These are phyloP conservation scores for Erythrocebus patas DNA, from an alignment of 2,113 vertebrate species.

Conservation along the genomic window DNA sequence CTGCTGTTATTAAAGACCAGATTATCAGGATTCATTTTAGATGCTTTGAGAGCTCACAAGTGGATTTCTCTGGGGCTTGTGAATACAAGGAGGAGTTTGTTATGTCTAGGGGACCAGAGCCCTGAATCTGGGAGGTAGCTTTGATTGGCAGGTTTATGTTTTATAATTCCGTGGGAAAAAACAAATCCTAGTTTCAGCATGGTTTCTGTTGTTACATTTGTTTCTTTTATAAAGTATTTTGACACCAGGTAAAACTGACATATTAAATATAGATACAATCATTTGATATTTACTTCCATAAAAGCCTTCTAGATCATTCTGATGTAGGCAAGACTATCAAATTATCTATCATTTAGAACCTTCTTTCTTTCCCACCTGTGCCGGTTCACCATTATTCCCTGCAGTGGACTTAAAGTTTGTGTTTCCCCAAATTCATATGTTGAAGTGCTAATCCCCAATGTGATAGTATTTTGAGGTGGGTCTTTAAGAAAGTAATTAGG, in stretches of 20 bases:
- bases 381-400: not conserved
- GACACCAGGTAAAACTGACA: not conserved
- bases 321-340: not conserved
- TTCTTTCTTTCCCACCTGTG: not conserved
- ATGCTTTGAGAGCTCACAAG: not conserved
- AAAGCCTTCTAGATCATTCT: not conserved
- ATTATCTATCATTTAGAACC: not conserved
- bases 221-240: not conserved
- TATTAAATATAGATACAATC: not conserved
- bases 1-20: conserved; percentile 5
- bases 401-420: not conserved
- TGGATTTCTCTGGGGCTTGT: not conserved
- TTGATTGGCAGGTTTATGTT: not conserved
- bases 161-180: not conserved
- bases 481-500: not conserved
- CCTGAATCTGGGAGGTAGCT: not conserved
- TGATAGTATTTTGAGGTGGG: not conserved
- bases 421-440: not conserved
- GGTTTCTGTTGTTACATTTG: not conserved
- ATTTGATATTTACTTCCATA: not conserved
- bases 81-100: not conserved
- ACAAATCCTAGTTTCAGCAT: not conserved
- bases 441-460: not conserved
- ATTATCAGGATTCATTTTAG: not conserved
- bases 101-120: not conserved